phyloP scores from a whole-genome alignment of 2,888 invertebrate genomes.

The Apotomis betuletana region DNA sequence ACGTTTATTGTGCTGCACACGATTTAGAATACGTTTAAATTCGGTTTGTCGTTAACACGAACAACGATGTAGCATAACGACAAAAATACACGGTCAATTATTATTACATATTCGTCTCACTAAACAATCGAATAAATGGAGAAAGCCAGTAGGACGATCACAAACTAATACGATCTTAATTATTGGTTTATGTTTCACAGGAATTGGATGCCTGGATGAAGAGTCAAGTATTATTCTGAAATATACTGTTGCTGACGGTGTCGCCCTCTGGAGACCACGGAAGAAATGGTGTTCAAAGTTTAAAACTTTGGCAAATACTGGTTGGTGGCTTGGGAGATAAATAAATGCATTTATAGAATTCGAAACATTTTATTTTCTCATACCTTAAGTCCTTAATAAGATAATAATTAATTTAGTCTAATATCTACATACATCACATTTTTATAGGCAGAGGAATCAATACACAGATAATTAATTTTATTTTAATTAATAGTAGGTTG shows the following conservation, averaged over 20 bases:
- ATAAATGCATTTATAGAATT: conserved; percentile 26
- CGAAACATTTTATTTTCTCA: conserved; percentile 16
- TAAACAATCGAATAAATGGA: conserved; percentile 47
- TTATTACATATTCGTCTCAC: conserved; percentile 33
- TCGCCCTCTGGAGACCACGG: conserved; percentile 13
- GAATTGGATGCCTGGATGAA: conserved; percentile 40
- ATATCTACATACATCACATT: conserved; percentile 31
- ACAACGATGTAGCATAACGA: conserved; percentile 24
- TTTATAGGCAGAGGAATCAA: conserved; percentile 21
- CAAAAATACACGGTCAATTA: conserved; percentile 19
- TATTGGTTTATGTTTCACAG: conserved; percentile 42
- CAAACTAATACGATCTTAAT: conserved; percentile 9
- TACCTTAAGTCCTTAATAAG: conserved; percentile 20
- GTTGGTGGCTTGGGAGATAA: conserved; percentile 17
- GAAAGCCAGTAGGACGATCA: conserved; percentile 43
- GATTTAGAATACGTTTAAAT: conserved; percentile 12
- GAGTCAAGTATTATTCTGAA: conserved; percentile 10
- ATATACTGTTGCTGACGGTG: conserved; percentile 20
- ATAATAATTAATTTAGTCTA: background rate
- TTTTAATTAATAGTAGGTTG: too few relatives aligned
- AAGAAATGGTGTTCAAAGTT: background rate
- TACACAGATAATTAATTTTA: background rate
- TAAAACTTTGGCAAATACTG: background rate
- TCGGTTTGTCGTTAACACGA: conserved; percentile 24
- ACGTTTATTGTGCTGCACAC: conserved; percentile 29